Conservation (phyloP, 1,140 invertebrate genomes). For the Scaptomyza montana region DNA sequence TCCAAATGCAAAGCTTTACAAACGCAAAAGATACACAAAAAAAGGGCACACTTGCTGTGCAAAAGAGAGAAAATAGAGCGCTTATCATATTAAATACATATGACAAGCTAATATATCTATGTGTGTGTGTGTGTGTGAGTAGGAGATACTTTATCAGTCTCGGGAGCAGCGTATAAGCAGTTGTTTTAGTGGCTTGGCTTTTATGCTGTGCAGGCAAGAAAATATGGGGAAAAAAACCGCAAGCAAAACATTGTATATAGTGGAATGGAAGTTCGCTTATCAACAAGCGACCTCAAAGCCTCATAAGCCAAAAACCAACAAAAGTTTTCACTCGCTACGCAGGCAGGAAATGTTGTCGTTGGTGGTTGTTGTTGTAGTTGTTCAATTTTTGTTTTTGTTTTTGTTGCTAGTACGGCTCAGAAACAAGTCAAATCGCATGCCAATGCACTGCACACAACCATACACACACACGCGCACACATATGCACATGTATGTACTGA, state of each 20-base stretch:
- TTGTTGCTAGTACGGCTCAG: conserved; percentile 52
- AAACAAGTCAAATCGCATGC: conserved; percentile 81
- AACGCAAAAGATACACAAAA: not conserved
- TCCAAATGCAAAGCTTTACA: conserved; percentile 35
- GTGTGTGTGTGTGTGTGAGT: not conserved
- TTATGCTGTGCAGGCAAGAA: conserved; percentile 42
- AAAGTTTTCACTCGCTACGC: conserved; percentile 54
- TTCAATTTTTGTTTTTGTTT: conserved; percentile 20
- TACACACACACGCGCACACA: conserved; percentile 21
- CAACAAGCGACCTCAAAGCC: conserved; percentile 66
- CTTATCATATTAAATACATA: conserved; percentile 29
- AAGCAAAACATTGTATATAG: conserved; percentile 48
- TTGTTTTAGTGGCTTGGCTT: conserved; percentile 21
- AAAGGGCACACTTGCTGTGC: conserved; percentile 29
- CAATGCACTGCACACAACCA: conserved; percentile 65
- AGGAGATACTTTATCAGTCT: conserved; percentile 40
- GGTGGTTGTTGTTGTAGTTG: conserved; percentile 7
- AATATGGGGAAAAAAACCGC: not conserved
- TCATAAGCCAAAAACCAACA: conserved; percentile 65
- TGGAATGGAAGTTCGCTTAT: conserved; percentile 54
- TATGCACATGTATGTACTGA: conserved; percentile 31
- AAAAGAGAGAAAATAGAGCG: conserved; percentile 15
- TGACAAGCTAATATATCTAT: not conserved
- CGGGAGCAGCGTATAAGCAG: conserved; percentile 26
- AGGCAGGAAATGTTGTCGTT: conserved; percentile 70